These are phyloP conservation scores for Cyanocitta stelleri DNA, from an alignment of 2,113 vertebrate genomes.

Conservation along the genomic window DNA sequence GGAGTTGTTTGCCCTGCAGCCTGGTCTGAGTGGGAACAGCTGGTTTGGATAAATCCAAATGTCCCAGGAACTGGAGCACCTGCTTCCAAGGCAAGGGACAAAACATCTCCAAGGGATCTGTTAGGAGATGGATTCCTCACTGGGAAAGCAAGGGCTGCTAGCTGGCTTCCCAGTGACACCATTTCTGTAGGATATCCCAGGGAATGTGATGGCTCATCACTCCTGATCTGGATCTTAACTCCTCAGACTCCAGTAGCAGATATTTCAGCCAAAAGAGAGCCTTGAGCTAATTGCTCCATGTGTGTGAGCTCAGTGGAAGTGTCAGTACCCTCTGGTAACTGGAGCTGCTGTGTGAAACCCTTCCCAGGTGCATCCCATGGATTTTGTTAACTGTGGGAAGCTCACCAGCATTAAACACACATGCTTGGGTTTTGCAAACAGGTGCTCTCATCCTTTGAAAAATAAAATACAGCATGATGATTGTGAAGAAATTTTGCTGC, in stretches of 20 bases:
- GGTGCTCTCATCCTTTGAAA: slow-evolving; percentile 15
- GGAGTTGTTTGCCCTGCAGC: background rate
- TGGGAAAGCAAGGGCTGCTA: background rate
- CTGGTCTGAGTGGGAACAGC: background rate
- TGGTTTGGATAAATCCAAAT: background rate
- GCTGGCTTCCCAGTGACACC: background rate
- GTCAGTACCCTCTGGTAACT: background rate
- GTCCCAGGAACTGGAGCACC: background rate
- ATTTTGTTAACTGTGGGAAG: background rate
- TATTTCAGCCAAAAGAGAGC: background rate
- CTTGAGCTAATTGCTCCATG: background rate
- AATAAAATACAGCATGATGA: background rate
- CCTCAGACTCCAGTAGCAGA: background rate
- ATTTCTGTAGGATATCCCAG: background rate
- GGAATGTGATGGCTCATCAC: background rate
- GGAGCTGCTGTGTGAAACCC: background rate
- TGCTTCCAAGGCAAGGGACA: background rate
- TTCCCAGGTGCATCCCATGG: background rate
- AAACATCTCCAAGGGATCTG: background rate
- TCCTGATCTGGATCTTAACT: background rate
- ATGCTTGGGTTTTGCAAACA: background rate
- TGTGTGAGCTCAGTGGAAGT: background rate
- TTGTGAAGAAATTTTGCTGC: background rate
- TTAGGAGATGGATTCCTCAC: accelerated
- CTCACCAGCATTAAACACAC: slow-evolving; percentile 18